Conservation (phyloP, 2,888 invertebrate species). For the Phyllotreta striolata region DNA sequence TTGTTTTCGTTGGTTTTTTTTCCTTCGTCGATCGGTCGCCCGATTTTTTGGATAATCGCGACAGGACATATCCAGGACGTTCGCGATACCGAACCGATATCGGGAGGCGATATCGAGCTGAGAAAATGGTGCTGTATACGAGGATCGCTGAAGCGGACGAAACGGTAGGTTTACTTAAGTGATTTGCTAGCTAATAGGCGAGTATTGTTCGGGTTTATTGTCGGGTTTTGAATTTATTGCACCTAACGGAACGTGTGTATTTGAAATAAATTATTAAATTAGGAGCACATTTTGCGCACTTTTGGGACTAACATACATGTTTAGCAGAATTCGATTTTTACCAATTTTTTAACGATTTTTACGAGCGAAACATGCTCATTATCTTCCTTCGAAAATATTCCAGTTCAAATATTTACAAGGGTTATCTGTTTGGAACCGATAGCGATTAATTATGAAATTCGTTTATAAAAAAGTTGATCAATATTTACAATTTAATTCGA, state of each 20-base stretch:
- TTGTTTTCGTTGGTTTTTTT: constrained; percentile 12
- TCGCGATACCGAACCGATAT: constrained; percentile 17
- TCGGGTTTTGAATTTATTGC: not conserved
- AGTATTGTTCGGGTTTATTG: not conserved
- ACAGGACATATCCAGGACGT: constrained; percentile 12
- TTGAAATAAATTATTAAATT: too few relatives aligned
- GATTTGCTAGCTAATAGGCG: constrained; percentile 4
- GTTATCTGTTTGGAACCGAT: constrained; percentile 14
- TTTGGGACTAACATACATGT: too few relatives aligned
- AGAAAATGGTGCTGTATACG: constrained; percentile 53
- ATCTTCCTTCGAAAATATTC: constrained; percentile 10
- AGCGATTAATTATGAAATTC: not conserved
- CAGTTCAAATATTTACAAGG: constrained; percentile 17
- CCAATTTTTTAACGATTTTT: too few relatives aligned
- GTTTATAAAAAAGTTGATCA: too few relatives aligned
- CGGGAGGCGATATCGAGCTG: constrained; percentile 9
- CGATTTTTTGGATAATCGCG: not conserved
- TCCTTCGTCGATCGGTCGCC: not conserved
- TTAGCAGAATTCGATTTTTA: too few relatives aligned
- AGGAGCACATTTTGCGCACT: too few relatives aligned
- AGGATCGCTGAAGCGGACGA: constrained; percentile 53
- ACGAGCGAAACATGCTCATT: too few relatives aligned
- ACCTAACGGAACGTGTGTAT: too few relatives aligned
- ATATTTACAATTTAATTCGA: too few relatives aligned
- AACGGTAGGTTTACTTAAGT: constrained; percentile 49